Evolutionary conservation across 2,888 invertebrate species (phyloP).

Genomic region (Zygogramma bicolorata): DNA sequence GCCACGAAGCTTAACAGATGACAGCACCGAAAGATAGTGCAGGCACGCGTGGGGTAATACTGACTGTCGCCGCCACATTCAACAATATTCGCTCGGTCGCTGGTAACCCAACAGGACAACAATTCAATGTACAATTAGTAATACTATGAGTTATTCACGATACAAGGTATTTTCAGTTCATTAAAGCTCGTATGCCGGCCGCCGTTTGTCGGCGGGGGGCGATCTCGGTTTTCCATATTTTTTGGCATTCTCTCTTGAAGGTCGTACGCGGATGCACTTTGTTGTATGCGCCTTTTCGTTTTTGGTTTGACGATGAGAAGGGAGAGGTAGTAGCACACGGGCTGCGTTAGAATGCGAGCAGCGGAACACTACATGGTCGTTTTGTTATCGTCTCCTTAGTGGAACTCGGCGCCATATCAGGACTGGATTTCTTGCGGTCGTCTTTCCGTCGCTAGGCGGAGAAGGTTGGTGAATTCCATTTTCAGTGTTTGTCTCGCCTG

Average conservation of each 20-base stretch:
- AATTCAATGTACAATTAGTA: conserved; percentile 64
- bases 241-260: conserved; percentile 20
- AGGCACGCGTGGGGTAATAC: conserved; percentile 66
- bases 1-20: conserved; percentile 47
- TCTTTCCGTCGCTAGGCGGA: conserved; percentile 87
- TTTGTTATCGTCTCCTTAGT: conserved; percentile 44
- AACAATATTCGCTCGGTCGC: conserved; percentile 59
- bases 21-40: conserved; percentile 63
- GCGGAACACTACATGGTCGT: conserved; percentile 62
- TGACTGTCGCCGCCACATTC: conserved; percentile 65
- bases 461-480: conserved; percentile 89
- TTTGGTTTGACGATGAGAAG: conserved; percentile 38
- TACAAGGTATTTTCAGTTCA: conserved; percentile 61
- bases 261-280: conserved; percentile 19
- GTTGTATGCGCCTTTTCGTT: conserved; percentile 18
- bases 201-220: conserved; percentile 56
- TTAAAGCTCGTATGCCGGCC: conserved; percentile 66
- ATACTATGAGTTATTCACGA: conserved; percentile 64
- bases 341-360: conserved; percentile 54
- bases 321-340: conserved; percentile 58
- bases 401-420: conserved; percentile 60
- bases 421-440: conserved; percentile 67
- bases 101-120: conserved; percentile 63
- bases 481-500: conserved; percentile 93
- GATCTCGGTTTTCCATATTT: conserved; percentile 18